These are phyloP conservation scores for Sesamia nonagrioides DNA, from an alignment of 1,140 invertebrate species.

Conservation along the genomic window DNA sequence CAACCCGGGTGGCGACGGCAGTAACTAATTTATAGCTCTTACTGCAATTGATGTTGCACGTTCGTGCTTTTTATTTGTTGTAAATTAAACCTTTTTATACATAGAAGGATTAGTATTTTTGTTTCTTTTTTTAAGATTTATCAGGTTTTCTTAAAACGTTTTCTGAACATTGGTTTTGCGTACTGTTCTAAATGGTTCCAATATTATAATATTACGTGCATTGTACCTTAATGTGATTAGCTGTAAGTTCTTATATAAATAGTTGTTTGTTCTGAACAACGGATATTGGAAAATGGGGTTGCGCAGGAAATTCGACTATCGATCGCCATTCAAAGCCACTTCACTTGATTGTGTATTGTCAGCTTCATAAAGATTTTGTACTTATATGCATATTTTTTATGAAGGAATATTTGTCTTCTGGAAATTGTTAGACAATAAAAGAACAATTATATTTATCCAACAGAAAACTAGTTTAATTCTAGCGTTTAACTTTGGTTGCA, in stretches of 20 bases:
- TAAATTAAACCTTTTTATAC: too few relatives aligned
- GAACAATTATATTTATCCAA: too few relatives aligned
- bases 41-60: constrained; percentile 12
- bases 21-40: constrained; percentile 27
- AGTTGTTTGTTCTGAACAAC: constrained; percentile 57
- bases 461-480: too few relatives aligned
- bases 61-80: background rate
- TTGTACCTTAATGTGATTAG: constrained; percentile 36
- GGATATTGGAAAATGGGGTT: constrained; percentile 84
- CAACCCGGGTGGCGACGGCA: constrained; percentile 13
- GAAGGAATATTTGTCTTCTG: background rate
- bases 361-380: constrained; percentile 55
- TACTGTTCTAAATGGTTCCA: background rate
- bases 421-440: background rate
- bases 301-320: constrained; percentile 78
- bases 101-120: background rate
- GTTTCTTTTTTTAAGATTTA: background rate
- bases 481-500: too few relatives aligned
- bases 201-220: background rate
- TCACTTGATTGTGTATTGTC: constrained; percentile 67
- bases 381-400: background rate
- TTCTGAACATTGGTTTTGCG: background rate
- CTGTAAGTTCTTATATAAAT: constrained; percentile 38
- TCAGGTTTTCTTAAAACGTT: too few relatives aligned
- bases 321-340: constrained; percentile 66